phyloP scores from a whole-genome alignment of 2,888 invertebrate genomes.

The Pheosia tremula region DNA sequence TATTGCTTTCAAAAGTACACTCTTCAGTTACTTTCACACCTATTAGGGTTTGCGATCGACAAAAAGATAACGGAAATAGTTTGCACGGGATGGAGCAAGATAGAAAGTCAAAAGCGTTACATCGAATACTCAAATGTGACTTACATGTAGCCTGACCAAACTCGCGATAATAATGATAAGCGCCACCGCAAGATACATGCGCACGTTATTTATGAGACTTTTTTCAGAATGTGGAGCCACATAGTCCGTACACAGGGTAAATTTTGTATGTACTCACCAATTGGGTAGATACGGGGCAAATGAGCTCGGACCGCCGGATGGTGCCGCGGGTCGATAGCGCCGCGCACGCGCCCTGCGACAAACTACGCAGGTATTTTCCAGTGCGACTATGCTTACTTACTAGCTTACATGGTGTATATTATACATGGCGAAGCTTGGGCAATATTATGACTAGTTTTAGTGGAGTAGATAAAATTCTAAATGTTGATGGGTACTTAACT shows the following conservation, averaged over 20 bases:
- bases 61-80: background rate
- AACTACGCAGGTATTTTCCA: constrained; percentile 48
- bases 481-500: background rate
- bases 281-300: constrained; percentile 62
- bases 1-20: background rate
- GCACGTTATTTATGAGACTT: constrained; percentile 49
- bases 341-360: constrained; percentile 61
- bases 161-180: constrained; percentile 78
- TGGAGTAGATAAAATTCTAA: background rate
- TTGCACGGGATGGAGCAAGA: background rate
- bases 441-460: background rate
- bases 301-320: constrained; percentile 41
- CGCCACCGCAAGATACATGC: constrained; percentile 82
- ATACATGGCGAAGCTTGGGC: background rate
- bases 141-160: constrained; percentile 79
- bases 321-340: constrained; percentile 52
- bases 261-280: constrained; percentile 70
- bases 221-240: constrained; percentile 30
- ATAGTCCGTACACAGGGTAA: constrained; percentile 51
- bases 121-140: constrained; percentile 38
- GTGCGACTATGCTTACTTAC: constrained; percentile 26
- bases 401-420: constrained; percentile 9
- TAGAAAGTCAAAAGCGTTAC: background rate
- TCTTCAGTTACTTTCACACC: background rate
- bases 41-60: background rate